These are phyloP conservation scores for Xestobium rufovillosum DNA, from an alignment of 2,888 invertebrate genomes.

Conservation along the genomic window DNA sequence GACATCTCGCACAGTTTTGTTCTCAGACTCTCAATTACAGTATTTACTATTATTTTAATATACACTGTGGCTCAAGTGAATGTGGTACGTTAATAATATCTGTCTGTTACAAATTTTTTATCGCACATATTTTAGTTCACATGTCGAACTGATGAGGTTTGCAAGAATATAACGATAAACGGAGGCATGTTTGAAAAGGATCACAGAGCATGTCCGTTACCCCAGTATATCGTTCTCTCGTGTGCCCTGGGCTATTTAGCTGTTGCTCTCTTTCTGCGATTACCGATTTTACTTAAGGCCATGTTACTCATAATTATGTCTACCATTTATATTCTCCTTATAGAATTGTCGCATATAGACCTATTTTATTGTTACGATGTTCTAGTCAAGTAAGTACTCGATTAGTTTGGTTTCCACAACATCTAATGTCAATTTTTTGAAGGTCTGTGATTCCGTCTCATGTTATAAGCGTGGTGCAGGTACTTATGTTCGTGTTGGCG, in stretches of 20 bases:
- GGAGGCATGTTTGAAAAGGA: conserved; percentile 43
- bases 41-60: conserved; percentile 78
- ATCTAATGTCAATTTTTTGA: conserved; percentile 21
- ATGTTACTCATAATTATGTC: conserved; percentile 70
- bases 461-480: conserved; percentile 69
- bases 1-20: conserved; percentile 79
- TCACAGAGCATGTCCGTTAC: conserved; percentile 75
- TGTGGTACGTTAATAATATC: conserved; percentile 75
- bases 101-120: neutral
- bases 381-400: conserved; percentile 59
- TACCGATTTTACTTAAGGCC: conserved; percentile 78
- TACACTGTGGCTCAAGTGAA: conserved; percentile 89
- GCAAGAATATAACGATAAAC: conserved; percentile 47
- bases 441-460: conserved; percentile 70
- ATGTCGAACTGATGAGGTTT: conserved; percentile 48
- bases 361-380: conserved; percentile 78
- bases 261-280: conserved; percentile 74
- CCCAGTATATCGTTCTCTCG: conserved; percentile 79
- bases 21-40: conserved; percentile 75
- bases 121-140: conserved; percentile 52
- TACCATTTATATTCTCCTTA: conserved; percentile 69
- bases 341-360: conserved; percentile 71
- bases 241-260: conserved; percentile 78
- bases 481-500: conserved; percentile 73
- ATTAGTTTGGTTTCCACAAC: conserved; percentile 11